These are phyloP conservation scores for Nasonia oneida DNA, from an alignment of 2,888 invertebrate species.

Conservation along the genomic window DNA sequence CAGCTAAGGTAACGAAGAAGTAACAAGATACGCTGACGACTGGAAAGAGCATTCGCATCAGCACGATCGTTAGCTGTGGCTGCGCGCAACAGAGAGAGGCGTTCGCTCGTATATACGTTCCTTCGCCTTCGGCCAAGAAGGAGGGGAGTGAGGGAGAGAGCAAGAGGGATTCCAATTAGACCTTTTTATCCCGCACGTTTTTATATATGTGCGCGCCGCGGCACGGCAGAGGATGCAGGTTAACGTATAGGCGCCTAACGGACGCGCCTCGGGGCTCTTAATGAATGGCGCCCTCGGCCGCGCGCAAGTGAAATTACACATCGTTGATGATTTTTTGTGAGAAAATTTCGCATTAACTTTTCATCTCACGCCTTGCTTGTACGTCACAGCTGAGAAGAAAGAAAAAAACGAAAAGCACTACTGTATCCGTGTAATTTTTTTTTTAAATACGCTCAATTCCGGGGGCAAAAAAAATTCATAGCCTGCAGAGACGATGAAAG, in stretches of 20 bases:
- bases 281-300: background rate
- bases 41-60: constrained; percentile 22
- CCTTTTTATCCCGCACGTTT: background rate
- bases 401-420: background rate
- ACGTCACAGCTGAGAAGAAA: background rate
- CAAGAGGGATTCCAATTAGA: constrained; percentile 25
- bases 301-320: background rate
- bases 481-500: background rate
- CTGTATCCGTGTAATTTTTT: background rate
- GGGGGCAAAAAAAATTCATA: background rate
- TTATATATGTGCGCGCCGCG: background rate
- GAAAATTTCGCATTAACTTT: no score
- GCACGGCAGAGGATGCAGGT: background rate
- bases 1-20: constrained; percentile 12
- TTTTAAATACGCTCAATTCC: background rate
- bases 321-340: background rate
- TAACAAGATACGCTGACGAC: constrained; percentile 14
- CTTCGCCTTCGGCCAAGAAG: background rate
- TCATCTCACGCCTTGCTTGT: no score
- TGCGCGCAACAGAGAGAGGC: background rate
- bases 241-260: background rate
- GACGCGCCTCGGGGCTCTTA: background rate
- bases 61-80: constrained; percentile 16
- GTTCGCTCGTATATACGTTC: background rate
- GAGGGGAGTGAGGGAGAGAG: background rate